Evolutionary conservation across 2,888 invertebrate species (phyloP), one percentile per base, ranked within the genome.

Genomic region (Xanthorhoe spadicearia): DNA sequence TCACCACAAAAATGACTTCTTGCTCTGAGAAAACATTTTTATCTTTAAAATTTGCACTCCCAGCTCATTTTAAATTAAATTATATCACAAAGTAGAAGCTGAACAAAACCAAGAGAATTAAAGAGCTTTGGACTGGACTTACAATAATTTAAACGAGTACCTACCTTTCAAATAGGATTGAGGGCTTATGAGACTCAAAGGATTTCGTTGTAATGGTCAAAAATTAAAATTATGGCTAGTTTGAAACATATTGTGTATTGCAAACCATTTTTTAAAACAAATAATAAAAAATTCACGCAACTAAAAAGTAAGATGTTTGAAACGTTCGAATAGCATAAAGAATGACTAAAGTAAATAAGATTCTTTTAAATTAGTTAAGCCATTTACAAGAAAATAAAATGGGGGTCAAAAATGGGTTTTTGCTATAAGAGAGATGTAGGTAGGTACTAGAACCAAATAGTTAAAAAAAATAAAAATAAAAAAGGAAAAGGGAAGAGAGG

Each of bases 111-210:
- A 57, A 61, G 61, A 53, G 67, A 60, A 57, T 71, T 69, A 71
- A 69, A 63, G 32, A 52, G 65, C 65, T 66, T 69, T 70, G 61
- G 60, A 61, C 46, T 62, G 64, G 69, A 70, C 67, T 71, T 69
- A 68, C 54, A 64, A 69, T 70, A 67, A 68, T 69, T 70, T 59
- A 70, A 70, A 69, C 64, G 67, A 63, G 48, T 68, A 69, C 66
- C 64, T 66, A 50, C 54, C 68, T 61, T 67, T 64, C 58, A 66
- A 65, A 68, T 53, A 48, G 70, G 66, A 64, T 63, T 57, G 60
- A n/a, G 64, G 48, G 68, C 60, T 70, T 69, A 68, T 10, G 49
- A 54, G 50, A 51, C 61, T 64, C 38, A 52, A 50, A 61, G 66
- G 61, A 55, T 66, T 71, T 64, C 13, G 52, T 63, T 52, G 6